Base-by-base conservation (phyloP, 1,140 invertebrate species). In the Teleopsis dalmanni region DNA sequence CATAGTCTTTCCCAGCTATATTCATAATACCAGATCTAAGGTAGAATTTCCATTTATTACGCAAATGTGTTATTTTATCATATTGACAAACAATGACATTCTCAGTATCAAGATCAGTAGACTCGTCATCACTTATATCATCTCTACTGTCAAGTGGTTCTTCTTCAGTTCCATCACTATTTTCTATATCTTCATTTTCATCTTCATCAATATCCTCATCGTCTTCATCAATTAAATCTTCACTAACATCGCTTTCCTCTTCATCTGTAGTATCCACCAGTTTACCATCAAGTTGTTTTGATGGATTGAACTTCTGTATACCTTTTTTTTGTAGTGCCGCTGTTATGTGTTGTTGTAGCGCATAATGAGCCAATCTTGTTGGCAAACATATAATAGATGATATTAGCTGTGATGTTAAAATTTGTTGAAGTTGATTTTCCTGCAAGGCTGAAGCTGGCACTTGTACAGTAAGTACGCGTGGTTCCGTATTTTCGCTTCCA, bases 81-180 rank as follows among this genome's bases (percentile, higher is more conserved):
- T 98, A 99, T 70, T 99, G 96, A 72, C 96, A 99, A 25, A 99
- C 95, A 52, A 99, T 92, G 47, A 99, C 93, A 79, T 98, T 97
- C 54, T 98, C 95, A 40, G 95, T 95, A 61, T 98, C 95, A 76
- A 97, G 77, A 68, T 95, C 94, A 51, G 82, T 79, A 1, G 91
- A 86, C 72, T 98, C 95, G 61, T 97, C 95, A 69, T 98, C 95
- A 48, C 92, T 95, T 1, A 96, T 91, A 78, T 98, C 95, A 73
- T 95, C 92, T 57, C 85, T 92, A 16, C 92, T 95, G 73, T 97
- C 97, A 0, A 98, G 73, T 0, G 95, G 93, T 67, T 97, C 95
- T 60, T 91, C 85, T 53, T 87, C 86, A 29, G 85, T 80, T n/a
- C 85, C 83, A 37, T 85, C 83, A 53, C 82, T 79, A 40, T 81